Evolutionary conservation across 2,888 invertebrate species (phyloP).

Genomic region (Acrocera orbiculus): DNA sequence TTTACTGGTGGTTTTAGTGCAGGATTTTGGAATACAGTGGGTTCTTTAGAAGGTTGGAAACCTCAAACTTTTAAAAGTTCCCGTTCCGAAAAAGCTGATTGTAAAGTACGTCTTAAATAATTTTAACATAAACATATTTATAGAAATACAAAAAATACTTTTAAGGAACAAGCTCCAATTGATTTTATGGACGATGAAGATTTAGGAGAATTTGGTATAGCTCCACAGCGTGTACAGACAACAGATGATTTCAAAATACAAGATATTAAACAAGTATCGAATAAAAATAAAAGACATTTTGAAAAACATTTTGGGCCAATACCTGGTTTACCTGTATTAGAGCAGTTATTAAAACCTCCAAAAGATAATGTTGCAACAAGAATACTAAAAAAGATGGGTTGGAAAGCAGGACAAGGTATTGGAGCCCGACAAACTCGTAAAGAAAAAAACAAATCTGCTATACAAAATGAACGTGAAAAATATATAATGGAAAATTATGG

Average conservation of each 20-base stretch:
- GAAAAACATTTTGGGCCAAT: constrained; percentile 21
- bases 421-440: constrained; percentile 30
- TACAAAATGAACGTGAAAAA: constrained; percentile 21
- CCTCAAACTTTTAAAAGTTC: constrained; percentile 86
- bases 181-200: constrained; percentile 99
- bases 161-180: constrained; percentile 52
- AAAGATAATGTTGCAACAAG: constrained; percentile 78
- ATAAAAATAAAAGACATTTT: constrained; percentile 28
- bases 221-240: constrained; percentile 68
- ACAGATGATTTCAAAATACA: constrained; percentile 50
- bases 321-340: constrained; percentile 49
- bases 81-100: constrained; percentile 44
- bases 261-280: constrained; percentile 17
- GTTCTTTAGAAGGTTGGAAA: constrained; percentile 87
- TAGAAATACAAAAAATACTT: background rate
- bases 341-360: constrained; percentile 48
- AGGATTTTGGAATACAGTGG: constrained; percentile 93
- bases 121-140: background rate
- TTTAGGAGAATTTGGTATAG: constrained; percentile 84
- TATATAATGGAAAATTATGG: constrained; percentile 26
- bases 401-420: constrained; percentile 72
- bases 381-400: constrained; percentile 78
- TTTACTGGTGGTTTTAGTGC: constrained; percentile 98
- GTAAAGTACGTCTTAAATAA: constrained; percentile 12
- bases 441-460: constrained; percentile 27